phyloP scores from a whole-genome alignment of 2,888 invertebrate genomes.

The Caenorhabditis sinica region DNA sequence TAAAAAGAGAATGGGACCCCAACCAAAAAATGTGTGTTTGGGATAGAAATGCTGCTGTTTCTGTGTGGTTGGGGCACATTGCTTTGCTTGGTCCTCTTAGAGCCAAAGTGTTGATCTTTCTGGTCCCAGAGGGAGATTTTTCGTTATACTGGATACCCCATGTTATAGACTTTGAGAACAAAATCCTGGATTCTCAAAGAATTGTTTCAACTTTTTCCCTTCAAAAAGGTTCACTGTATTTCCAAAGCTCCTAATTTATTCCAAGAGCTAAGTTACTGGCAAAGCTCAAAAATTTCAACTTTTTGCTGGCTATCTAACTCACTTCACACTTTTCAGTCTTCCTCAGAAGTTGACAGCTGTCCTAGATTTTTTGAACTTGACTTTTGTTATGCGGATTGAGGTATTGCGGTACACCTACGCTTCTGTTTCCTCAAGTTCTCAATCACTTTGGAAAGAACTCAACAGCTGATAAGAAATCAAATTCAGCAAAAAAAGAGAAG shows the following conservation, averaged over 20 bases:
- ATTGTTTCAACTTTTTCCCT: neutral
- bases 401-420: constrained; percentile 41
- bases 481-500: neutral
- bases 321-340: constrained; percentile 9
- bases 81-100: constrained; percentile 27
- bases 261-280: neutral
- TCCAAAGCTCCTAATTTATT: no score
- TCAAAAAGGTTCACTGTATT: neutral
- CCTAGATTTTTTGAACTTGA: constrained; percentile 40
- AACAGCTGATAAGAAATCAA: constrained; percentile 54
- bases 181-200: neutral
- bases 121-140: constrained; percentile 46
- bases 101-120: constrained; percentile 58
- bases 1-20: constrained; percentile 27
- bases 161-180: constrained; percentile 25
- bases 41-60: constrained; percentile 40
- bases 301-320: neutral
- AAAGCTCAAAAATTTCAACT: neutral
- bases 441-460: constrained; percentile 25
- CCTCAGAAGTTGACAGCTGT: constrained; percentile 24
- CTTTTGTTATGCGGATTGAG: constrained; percentile 52
- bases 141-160: neutral
- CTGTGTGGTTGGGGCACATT: constrained; percentile 26
- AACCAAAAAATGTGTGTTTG: constrained; percentile 33
- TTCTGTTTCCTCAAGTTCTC: constrained; percentile 42